These are phyloP conservation scores for Nyctalus aviator DNA, from an alignment of 2,797 vertebrate species.

Conservation along the genomic window DNA sequence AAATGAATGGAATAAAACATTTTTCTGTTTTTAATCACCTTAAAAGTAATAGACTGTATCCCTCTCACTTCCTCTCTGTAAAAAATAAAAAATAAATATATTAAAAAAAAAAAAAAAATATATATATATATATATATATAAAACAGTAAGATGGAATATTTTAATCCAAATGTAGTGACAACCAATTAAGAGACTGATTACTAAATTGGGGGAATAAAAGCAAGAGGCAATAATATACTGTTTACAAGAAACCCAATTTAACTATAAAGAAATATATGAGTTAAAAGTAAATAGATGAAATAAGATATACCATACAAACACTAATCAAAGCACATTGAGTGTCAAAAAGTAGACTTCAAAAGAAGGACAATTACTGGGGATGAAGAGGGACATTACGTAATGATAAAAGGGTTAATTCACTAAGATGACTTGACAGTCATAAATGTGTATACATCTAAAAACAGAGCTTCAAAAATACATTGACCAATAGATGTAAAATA, in stretches of 20 bases:
- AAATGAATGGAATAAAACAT: neutral
- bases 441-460: neutral
- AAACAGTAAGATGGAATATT: neutral
- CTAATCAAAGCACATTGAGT: neutral
- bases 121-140: neutral
- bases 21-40: slow-evolving; percentile 19
- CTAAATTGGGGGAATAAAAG: neutral
- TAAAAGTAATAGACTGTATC: neutral
- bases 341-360: neutral
- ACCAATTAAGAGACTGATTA: neutral
- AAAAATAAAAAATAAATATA: too few species aligned
- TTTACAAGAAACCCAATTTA: neutral
- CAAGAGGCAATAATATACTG: neutral
- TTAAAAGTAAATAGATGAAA: neutral
- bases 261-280: neutral
- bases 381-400: neutral
- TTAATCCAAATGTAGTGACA: neutral
- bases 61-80: too few species aligned
- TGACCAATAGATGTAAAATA: neutral
- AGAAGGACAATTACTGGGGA: neutral
- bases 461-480: slow-evolving; percentile 5
- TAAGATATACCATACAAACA: neutral
- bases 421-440: neutral
- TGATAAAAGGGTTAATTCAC: slow-evolving; percentile 25
- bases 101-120: too few species aligned